These are phyloP conservation scores for Chunga burmeisteri DNA, from an alignment of 2,113 vertebrate genomes.

Conservation along the genomic window DNA sequence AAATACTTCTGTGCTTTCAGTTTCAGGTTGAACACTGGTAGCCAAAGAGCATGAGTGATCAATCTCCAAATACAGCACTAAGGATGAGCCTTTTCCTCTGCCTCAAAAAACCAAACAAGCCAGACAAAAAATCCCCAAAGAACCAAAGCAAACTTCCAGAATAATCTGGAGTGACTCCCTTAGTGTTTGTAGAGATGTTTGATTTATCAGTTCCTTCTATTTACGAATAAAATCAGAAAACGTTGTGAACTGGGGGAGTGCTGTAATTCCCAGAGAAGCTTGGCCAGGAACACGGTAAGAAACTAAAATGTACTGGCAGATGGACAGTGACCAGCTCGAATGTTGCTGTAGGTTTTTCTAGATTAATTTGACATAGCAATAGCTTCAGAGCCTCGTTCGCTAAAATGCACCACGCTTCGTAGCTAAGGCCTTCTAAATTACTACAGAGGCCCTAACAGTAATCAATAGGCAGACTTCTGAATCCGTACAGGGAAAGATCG, in stretches of 20 bases:
- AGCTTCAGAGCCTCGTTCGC: background rate
- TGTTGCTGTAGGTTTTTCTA: background rate
- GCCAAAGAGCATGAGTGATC: background rate
- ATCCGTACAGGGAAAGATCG: background rate
- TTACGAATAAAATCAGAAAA: background rate
- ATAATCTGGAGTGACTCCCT: background rate
- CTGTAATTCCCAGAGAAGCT: background rate
- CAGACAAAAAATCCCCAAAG: background rate
- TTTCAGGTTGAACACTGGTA: background rate
- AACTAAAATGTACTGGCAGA: background rate
- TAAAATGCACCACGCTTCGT: background rate
- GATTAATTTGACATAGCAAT: background rate
- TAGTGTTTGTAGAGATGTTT: background rate
- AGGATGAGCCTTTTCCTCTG: background rate
- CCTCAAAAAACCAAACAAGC: background rate
- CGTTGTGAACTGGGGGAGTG: background rate
- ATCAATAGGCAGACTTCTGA: background rate
- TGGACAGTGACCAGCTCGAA: background rate
- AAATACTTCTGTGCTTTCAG: slow-evolving; percentile 5
- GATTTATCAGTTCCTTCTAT: background rate
- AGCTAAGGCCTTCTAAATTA: background rate
- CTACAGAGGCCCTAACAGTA: background rate
- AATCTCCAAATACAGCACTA: background rate
- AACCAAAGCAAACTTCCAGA: background rate
- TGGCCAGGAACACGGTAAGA: background rate